Base-by-base conservation (phyloP, 2,113 vertebrate genomes). In the Aythya baeri region DNA sequence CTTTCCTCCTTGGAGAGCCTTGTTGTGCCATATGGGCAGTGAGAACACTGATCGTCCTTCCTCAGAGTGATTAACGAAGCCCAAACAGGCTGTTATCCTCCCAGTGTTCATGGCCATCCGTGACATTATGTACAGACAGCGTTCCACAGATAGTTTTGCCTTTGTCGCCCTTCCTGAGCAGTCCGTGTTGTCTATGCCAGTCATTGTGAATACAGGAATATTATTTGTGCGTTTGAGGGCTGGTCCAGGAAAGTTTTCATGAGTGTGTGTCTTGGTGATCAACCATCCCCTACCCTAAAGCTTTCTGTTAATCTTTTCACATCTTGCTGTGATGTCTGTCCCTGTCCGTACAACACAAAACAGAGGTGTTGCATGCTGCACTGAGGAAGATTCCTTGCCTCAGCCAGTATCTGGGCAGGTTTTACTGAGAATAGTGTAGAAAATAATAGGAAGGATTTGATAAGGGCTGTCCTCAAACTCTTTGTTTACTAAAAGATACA, bases 21-120 rank as follows among this genome's bases (percentile, higher is more conserved):
- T 62, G 54, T 71, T 49, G 4, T 62, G 67, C 93, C 95, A 88
- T 91, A 93, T 88, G 92, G 85, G 41, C 3, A 0, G 16, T n/a
- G 44, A 95, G 85, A 94, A 90, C 88, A 90, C 18, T 89, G 72
- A 62, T 54, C 38, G 32, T 71, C 55, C 55, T 88, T 94, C 76
- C 79, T 93, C 32, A 54, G 67, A 90, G 31, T 70, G 66, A 66
- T 89, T 61, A 86, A 89, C 29, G 10, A 79, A n/a, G 26, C 44
- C 38, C 54, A 70, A 66, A 79, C 17, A 88, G 85, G 72, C 86
- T 91, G 81, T 82, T 82, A 91, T 87, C 73, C 34, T 73, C 67
- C 85, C 2, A 0, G 7, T 76, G 11, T 34, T 72, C 82, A 65
- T 76, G 68, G 58, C 67, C 58, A 5, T 73, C 82, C 75, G 58